Evolutionary conservation across 2,113 vertebrate species (phyloP), one percentile per base, ranked within the genome.

Genomic region (Nipponia nippon): DNA sequence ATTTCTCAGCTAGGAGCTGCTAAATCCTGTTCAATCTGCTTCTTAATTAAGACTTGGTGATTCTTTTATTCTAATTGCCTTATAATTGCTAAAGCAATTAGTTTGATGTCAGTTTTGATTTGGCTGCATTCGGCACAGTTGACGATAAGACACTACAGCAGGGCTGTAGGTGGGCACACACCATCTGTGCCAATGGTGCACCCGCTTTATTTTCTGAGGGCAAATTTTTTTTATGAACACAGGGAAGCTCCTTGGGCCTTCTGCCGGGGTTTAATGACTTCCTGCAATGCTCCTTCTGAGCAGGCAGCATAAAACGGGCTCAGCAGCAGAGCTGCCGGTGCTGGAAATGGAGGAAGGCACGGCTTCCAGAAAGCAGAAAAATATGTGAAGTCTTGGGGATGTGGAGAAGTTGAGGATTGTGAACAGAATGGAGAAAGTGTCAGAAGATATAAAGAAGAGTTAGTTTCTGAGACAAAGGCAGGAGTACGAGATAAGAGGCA

Each of bases 41-140:
- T 95, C 93, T 95, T 97, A 93, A 92, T 95, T 97, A 93, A 92
- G 87, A 94, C 94, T 95, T 63, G 81, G 93, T 90, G 82, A 86
- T 93, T 95, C 93, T 96, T 97, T 88, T 91, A 96, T 95, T 96
- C 88, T 96, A 96, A 97, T 95, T 96, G 94, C 91, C 79, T 86
- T 91, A n/a, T 96, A 96, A 97, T 96, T 95, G 97, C 95, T 95
- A 38, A 79, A 96, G 96, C 93, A 97, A 96, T 97, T 97, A 96
- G 93, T 55, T 84, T 5, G 20, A 88, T 96, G 93, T 77, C 82
- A 92, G 7, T 83, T 93, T 82, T 94, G 85, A 73, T 23, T 71
- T 2, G 26, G 36, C 83, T 85, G 86, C 40, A 16, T 52, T 93
- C 29, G 16, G 66, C 4, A 5, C 1, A 3, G 75, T 4, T 81